Conservation (phyloP, 2,888 invertebrate species). For the Luperina testacea region DNA sequence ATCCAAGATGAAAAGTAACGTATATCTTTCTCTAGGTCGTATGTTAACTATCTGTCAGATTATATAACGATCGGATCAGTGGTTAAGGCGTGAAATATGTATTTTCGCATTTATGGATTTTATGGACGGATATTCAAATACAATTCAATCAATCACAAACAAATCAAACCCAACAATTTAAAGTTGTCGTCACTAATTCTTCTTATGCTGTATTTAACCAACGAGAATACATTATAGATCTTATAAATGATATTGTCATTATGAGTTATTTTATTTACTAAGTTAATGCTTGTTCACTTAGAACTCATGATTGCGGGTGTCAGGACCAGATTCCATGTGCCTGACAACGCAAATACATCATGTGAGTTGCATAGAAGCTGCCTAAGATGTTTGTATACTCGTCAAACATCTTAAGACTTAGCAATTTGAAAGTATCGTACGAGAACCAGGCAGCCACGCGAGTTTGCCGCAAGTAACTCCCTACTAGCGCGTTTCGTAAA, state of each 20-base stretch:
- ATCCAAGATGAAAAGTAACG: neutral
- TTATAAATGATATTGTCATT: neutral
- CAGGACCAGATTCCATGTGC: too few species aligned
- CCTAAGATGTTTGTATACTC: neutral
- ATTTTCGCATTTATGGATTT: neutral
- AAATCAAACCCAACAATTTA: neutral
- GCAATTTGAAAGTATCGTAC: neutral
- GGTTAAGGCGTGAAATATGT: neutral
- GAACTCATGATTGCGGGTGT: neutral
- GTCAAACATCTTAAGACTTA: slow-evolving; percentile 10
- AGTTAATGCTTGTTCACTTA: neutral
- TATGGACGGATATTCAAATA: neutral
- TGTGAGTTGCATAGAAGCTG: neutral
- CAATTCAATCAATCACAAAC: neutral
- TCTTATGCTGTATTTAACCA: neutral
- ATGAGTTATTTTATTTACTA: neutral
- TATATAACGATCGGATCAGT: neutral
- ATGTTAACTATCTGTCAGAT: neutral
- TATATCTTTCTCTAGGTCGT: neutral
- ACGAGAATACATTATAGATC: neutral
- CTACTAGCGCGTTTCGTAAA: neutral
- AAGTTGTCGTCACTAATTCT: neutral
- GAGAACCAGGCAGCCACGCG: neutral
- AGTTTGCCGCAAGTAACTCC: neutral
- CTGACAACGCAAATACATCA: neutral